Conservation (phyloP, 2,113 vertebrate genomes). For the Neodontobutis hainanensis region DNA sequence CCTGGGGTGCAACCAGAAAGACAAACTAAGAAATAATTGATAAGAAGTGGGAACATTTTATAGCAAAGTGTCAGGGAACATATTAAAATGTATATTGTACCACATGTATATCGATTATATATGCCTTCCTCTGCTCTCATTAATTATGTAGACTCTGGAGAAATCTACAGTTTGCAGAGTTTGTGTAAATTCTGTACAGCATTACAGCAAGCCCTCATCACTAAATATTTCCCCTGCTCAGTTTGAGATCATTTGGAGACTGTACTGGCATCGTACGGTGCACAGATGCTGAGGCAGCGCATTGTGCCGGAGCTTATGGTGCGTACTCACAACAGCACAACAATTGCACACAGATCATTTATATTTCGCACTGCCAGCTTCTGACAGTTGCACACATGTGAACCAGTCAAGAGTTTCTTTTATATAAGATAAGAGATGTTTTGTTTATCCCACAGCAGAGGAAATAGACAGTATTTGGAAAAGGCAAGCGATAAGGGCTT, state of each 20-base stretch:
- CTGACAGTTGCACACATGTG: conserved; percentile 21
- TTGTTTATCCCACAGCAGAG: neutral
- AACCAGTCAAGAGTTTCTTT: neutral
- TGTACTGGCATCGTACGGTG: neutral
- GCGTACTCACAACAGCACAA: conserved; percentile 1
- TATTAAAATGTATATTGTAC: neutral
- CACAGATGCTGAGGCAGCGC: too few species aligned
- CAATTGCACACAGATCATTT: conserved; percentile 17
- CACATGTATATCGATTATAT: conserved; percentile 17
- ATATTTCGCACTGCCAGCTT: conserved; percentile 32
- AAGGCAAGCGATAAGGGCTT: too few species aligned
- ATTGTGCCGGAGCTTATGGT: conserved; percentile 2
- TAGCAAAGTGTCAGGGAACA: neutral
- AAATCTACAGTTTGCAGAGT: conserved; percentile 39
- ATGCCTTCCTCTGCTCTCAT: conserved; percentile 28
- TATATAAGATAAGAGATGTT: neutral
- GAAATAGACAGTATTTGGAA: neutral
- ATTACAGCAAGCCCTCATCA: conserved; percentile 7
- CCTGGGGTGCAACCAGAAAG: neutral
- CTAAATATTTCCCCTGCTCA: conserved; percentile 13
- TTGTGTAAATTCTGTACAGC: conserved; percentile 20
- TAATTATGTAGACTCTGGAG: conserved; percentile 39
- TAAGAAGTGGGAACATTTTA: neutral
- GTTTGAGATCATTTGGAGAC: neutral
- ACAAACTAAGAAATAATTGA: neutral